Conservation (phyloP, 2,888 invertebrate species). For the Amiota communis region DNA sequence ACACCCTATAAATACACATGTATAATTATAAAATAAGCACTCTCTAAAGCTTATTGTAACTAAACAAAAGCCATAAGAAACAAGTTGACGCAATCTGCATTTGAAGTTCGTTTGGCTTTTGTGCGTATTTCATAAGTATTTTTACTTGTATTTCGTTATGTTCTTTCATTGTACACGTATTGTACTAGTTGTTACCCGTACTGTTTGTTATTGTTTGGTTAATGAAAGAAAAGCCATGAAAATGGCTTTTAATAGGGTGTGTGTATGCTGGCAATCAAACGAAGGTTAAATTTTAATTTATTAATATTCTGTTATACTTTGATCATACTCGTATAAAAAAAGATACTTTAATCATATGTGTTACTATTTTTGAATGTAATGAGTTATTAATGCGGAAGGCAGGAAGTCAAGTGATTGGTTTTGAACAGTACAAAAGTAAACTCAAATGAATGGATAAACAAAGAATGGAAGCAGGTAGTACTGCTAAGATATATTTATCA, state of each 20-base stretch:
- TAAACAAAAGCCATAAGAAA: neutral
- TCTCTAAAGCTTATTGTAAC: too few species aligned
- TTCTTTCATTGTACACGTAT: too few species aligned
- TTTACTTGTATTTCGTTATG: neutral
- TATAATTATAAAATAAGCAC: conserved; percentile 8
- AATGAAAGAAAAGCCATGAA: conserved; percentile 3
- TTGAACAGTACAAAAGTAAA: too few species aligned
- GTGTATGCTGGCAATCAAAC: neutral
- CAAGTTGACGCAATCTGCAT: neutral
- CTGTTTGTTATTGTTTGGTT: too few species aligned
- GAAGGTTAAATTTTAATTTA: neutral
- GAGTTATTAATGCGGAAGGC: conserved; percentile 7
- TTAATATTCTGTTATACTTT: neutral
- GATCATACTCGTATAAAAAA: too few species aligned
- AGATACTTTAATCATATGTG: too few species aligned
- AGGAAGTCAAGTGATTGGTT: too few species aligned
- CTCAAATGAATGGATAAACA: too few species aligned
- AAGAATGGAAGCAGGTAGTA: too few species aligned
- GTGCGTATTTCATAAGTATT: neutral
- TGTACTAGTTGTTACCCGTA: too few species aligned
- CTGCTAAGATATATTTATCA: too few species aligned
- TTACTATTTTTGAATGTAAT: neutral
- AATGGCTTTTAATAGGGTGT: conserved; percentile 2
- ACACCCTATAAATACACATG: conserved; percentile 33
- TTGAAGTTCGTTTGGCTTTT: neutral